Percentiles rank a stretch among this genome's conserved stretches.
Conservation (phyloP, 2,797 vertebrate genomes). For the Sebastes vulpes region DNA sequence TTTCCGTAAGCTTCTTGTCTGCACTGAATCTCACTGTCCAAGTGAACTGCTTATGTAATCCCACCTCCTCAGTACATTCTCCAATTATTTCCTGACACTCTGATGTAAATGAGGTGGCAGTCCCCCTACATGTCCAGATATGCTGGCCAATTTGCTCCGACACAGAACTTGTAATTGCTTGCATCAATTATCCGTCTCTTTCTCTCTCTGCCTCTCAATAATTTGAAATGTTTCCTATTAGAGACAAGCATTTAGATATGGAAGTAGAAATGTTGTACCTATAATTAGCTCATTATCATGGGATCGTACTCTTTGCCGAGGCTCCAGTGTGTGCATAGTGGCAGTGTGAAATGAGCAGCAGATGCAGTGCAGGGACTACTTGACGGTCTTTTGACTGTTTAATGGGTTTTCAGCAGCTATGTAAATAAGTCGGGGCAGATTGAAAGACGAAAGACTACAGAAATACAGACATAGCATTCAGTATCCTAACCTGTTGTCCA, state of each 20-base stretch:
- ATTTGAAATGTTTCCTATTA: slow-evolving; percentile 87
- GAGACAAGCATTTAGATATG: slow-evolving; percentile 83
- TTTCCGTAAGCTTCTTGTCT: slow-evolving; percentile 46
- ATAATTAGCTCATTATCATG: slow-evolving; percentile 86
- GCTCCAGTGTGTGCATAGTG: slow-evolving; percentile 25
- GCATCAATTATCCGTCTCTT: slow-evolving; percentile 85
- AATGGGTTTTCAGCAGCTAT: slow-evolving; percentile 47
- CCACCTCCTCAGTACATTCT: slow-evolving; percentile 81
- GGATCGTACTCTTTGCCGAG: slow-evolving; percentile 56
- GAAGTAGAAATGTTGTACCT: slow-evolving; percentile 80
- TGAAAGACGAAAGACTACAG: slow-evolving; percentile 20
- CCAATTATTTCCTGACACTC: slow-evolving; percentile 85
- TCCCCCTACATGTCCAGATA: slow-evolving; percentile 84
- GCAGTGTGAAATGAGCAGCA: slow-evolving; percentile 56
- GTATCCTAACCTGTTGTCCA: background rate
- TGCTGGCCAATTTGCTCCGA: slow-evolving; percentile 85
- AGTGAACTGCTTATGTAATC: slow-evolving; percentile 69
- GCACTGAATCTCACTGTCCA: slow-evolving; percentile 50
- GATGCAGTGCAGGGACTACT: slow-evolving; percentile 39
- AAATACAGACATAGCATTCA: background rate
- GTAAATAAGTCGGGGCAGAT: slow-evolving; percentile 42
- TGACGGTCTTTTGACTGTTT: slow-evolving; percentile 42
- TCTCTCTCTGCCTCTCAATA: slow-evolving; percentile 77
- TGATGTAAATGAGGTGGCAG: slow-evolving; percentile 86
- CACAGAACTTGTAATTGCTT: slow-evolving; percentile 87